These are phyloP conservation scores for Lepas anatifera DNA, from an alignment of 2,888 invertebrate genomes.

Conservation along the genomic window DNA sequence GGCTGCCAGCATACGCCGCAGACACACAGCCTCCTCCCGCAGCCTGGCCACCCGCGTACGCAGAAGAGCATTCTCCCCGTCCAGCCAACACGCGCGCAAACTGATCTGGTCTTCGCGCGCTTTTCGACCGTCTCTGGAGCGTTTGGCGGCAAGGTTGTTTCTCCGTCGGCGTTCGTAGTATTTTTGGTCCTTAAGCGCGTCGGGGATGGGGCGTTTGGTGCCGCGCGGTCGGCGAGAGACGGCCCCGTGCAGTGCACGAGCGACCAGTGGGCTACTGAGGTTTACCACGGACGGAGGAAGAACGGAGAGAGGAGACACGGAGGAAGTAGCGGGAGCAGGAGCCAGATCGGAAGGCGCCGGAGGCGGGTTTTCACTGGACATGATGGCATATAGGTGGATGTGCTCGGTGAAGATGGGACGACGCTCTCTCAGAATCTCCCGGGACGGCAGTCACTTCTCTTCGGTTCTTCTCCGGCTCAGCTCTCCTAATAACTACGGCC, in stretches of 20 bases:
- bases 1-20: background rate
- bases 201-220: slow-evolving; percentile 74
- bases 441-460: too few species aligned
- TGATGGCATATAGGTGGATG: too few species aligned
- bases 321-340: too few species aligned
- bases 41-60: background rate
- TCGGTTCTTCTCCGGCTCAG: too few species aligned
- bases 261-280: slow-evolving; percentile 18
- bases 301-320: background rate
- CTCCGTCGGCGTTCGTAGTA: slow-evolving; percentile 75
- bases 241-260: slow-evolving; percentile 25
- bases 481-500: too few species aligned
- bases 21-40: background rate
- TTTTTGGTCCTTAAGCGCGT: slow-evolving; percentile 75
- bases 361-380: too few species aligned
- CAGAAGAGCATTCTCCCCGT: slow-evolving; percentile 20
- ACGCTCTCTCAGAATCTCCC: too few species aligned
- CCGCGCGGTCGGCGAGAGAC: slow-evolving; percentile 48
- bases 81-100: slow-evolving; percentile 17
- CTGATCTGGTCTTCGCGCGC: slow-evolving; percentile 39
- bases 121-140: slow-evolving; percentile 75
- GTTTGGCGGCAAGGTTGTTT: slow-evolving; percentile 86
- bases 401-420: too few species aligned
- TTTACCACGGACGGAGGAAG: background rate
- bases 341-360: too few species aligned